Evolutionary conservation across 2,888 invertebrate genomes (phyloP).

Genomic region (Globia sparganii): DNA sequence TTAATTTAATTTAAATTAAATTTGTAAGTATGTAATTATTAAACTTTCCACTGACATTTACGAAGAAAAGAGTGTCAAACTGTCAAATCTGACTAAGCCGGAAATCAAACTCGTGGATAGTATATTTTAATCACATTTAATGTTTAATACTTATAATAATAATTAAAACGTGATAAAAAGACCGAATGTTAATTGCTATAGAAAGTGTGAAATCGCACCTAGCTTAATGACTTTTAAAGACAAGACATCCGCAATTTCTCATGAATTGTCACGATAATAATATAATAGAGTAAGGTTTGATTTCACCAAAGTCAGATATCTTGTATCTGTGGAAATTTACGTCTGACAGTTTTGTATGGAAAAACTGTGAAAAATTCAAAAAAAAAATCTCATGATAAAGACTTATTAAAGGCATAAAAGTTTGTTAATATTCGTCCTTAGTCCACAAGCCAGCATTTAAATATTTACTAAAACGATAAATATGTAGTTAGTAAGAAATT

Average conservation of each 20-base stretch:
- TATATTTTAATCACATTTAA: constrained; percentile 7
- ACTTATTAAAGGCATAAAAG: background rate
- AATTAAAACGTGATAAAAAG: constrained; percentile 14
- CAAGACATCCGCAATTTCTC: constrained; percentile 18
- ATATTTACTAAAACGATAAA: background rate
- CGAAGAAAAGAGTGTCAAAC: constrained; percentile 24
- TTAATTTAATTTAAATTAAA: constrained; percentile 29
- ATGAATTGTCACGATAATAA: constrained; percentile 4
- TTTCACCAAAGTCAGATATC: background rate
- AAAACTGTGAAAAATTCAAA: background rate
- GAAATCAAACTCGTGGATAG: constrained; percentile 47
- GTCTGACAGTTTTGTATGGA: background rate
- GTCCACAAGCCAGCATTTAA: background rate
- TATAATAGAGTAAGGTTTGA: background rate
- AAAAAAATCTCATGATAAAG: too few species aligned
- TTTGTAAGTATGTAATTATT: constrained; percentile 12
- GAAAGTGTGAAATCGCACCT: constrained; percentile 32
- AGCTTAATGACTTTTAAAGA: constrained; percentile 11
- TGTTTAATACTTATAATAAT: constrained; percentile 20
- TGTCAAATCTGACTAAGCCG: constrained; percentile 21
- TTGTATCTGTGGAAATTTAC: background rate
- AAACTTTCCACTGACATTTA: constrained; percentile 36
- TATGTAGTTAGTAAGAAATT: background rate
- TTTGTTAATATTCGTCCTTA: background rate
- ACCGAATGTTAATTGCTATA: background rate